Percentiles rank a stretch among this genome's conserved stretches.
These are phyloP conservation scores for Micromesistius poutassou DNA, from an alignment of 2,797 vertebrate genomes.

Conservation along the genomic window DNA sequence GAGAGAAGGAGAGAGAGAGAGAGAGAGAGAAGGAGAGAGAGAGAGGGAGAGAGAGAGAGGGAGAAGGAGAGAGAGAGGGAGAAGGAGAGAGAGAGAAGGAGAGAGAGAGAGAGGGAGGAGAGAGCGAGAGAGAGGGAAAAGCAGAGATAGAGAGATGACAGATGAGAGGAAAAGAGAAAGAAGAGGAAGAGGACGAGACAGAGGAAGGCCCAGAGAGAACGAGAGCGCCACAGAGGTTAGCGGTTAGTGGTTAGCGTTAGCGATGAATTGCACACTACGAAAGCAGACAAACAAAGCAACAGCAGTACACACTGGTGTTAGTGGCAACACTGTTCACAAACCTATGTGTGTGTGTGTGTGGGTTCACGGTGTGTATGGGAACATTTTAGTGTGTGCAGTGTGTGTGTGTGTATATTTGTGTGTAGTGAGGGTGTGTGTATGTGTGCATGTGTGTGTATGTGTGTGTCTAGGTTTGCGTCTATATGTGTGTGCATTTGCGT, in stretches of 20 bases:
- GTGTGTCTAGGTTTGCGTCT: too few species aligned
- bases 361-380: not conserved
- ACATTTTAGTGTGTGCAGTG: not conserved
- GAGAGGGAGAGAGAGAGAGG: slow-evolving; percentile 4
- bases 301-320: slow-evolving; percentile 51
- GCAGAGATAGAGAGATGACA: slow-evolving; percentile 50
- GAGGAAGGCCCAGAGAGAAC: slow-evolving; percentile 55
- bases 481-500: not conserved
- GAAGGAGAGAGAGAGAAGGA: slow-evolving; percentile 53
- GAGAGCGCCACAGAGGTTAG: slow-evolving; percentile 52
- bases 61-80: slow-evolving; percentile 34
- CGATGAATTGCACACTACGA: slow-evolving; percentile 63
- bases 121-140: slow-evolving; percentile 11
- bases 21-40: slow-evolving; percentile 11
- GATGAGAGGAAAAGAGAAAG: slow-evolving; percentile 9
- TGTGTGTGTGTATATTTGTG: not conserved
- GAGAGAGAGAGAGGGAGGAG: slow-evolving; percentile 37
- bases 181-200: slow-evolving; percentile 4
- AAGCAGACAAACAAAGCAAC: slow-evolving; percentile 62
- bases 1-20: slow-evolving; percentile 7
- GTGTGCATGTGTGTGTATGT: not conserved
- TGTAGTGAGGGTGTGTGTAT: slow-evolving; percentile 1
- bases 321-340: slow-evolving; percentile 17
- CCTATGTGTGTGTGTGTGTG: not conserved
- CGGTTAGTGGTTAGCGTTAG: slow-evolving; percentile 62